A percentile compares a stretch with the other conserved stretches of the same genome.
These are phyloP conservation scores for Mellivora capensis DNA, from an alignment of 2,113 vertebrate genomes.

Conservation along the genomic window DNA sequence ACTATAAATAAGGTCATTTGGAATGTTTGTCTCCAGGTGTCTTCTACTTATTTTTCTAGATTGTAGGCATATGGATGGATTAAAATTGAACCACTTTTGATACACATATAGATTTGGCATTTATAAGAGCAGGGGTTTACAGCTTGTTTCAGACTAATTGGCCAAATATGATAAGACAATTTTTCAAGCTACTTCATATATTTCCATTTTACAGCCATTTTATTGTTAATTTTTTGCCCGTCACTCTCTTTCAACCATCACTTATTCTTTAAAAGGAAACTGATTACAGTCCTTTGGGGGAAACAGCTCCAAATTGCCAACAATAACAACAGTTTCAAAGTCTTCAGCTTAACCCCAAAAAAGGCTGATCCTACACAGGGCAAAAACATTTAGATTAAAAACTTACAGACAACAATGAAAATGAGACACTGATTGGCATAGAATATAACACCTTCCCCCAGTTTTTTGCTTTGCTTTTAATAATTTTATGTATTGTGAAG, in stretches of 20 bases:
- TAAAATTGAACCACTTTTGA: conserved; percentile 41
- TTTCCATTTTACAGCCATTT: not conserved
- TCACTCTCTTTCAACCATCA: conserved; percentile 1
- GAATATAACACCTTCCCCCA: not conserved
- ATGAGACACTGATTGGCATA: not conserved
- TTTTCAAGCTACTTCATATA: not conserved
- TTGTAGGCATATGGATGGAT: not conserved
- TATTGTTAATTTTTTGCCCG: conserved; percentile 19
- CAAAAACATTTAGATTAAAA: not conserved
- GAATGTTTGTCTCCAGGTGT: conserved; percentile 51
- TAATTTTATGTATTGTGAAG: not conserved
- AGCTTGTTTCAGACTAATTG: conserved; percentile 50
- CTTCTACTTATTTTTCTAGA: conserved; percentile 49
- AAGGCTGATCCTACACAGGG: not conserved
- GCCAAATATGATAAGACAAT: not conserved
- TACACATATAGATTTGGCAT: not conserved
- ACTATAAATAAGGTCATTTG: conserved; percentile 53
- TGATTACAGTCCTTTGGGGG: not conserved
- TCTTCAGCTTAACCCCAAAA: not conserved
- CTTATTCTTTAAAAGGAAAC: conserved; percentile 23
- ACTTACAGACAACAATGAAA: not conserved
- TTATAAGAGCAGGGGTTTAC: conserved; percentile 23
- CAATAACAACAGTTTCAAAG: not conserved
- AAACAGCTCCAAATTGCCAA: not conserved
- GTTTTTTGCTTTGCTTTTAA: not conserved